A percentile compares a stretch with the other conserved stretches of the same genome.
These are phyloP conservation scores for Lypha dubia DNA, from an alignment of 2,888 invertebrate species.

Conservation along the genomic window DNA sequence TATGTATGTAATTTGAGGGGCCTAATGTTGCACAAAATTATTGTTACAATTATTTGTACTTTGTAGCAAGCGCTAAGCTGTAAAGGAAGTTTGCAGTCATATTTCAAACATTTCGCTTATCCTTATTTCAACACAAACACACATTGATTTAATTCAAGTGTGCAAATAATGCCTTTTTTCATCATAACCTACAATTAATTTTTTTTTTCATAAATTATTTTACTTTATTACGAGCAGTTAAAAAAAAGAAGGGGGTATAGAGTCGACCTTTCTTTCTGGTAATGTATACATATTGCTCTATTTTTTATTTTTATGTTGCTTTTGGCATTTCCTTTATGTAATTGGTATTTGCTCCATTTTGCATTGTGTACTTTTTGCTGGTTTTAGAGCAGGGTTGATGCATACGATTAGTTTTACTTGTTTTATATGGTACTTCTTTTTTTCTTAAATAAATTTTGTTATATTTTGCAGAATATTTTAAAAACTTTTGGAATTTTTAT, in stretches of 20 bases:
- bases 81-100: slow-evolving; percentile 41
- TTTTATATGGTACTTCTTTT: background rate
- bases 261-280: slow-evolving; percentile 33
- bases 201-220: slow-evolving; percentile 22
- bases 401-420: background rate
- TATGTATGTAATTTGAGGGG: too few species aligned
- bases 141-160: slow-evolving; percentile 69
- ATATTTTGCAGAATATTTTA: background rate
- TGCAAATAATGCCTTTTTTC: slow-evolving; percentile 63
- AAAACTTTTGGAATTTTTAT: too few species aligned
- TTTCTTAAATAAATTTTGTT: background rate
- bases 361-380: slow-evolving; percentile 19
- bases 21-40: too few species aligned
- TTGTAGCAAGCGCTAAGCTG: slow-evolving; percentile 29
- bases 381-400: background rate
- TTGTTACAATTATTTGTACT: slow-evolving; percentile 24
- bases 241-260: slow-evolving; percentile 58
- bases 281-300: slow-evolving; percentile 65
- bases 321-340: slow-evolving; percentile 47
- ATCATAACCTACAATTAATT: slow-evolving; percentile 63
- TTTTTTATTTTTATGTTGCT: slow-evolving; percentile 48
- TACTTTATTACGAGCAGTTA: slow-evolving; percentile 21
- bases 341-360: slow-evolving; percentile 65
- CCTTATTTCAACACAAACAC: slow-evolving; percentile 41
- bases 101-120: slow-evolving; percentile 49